Base-by-base conservation (phyloP, 1,140 invertebrate genomes). In the Pseudomyrmex sp. region DNA sequence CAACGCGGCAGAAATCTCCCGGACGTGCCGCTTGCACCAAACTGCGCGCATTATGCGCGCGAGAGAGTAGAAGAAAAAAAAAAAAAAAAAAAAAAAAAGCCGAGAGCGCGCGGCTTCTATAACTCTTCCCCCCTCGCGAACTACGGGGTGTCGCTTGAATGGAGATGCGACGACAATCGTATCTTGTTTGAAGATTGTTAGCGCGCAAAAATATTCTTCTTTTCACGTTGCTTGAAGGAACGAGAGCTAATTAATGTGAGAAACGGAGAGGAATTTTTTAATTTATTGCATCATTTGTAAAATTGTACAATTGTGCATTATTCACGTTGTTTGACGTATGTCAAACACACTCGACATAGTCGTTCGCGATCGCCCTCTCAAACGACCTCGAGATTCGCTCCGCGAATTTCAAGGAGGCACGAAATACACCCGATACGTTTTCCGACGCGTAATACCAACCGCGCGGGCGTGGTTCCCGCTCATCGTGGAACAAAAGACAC, bases 401-500 rank as follows among this genome's bases (percentile, higher is more conserved):
- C 2, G 44, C 15, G 65, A 69, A 79, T 79, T 46, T 54, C 52
- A 54, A 79, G 68, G 44, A 79, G 65, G 20, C 35, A 15, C 13
- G 23, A 15, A 26, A 26, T 58, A 46, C 35, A 12, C 10, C 3
- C 20, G 15, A 48, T 44, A 44, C 44, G 48, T 70, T 15, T n/a
- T 69, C 54, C 54, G 20, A 80, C 10, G 74, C 48, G 20, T 23
- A 44, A 46, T 62, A 54, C 48, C 35, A 58, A 44, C 15, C 20
- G 76, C 44, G 15, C 56, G 56, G 83, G 48, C 86, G 82, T 84
- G 82, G 84, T 69, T 85, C 85, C 68, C 72, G 35, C 74, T 82
- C 70, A 79, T 76, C 86, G 84, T 50, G 70, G 66, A 79, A 87
- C 75, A 76, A 72, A 75, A 62, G 85, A 87, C 75, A 44, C 62